phyloP scores from a whole-genome alignment of 2,797 vertebrate genomes.

The Poliocrania exsul region DNA sequence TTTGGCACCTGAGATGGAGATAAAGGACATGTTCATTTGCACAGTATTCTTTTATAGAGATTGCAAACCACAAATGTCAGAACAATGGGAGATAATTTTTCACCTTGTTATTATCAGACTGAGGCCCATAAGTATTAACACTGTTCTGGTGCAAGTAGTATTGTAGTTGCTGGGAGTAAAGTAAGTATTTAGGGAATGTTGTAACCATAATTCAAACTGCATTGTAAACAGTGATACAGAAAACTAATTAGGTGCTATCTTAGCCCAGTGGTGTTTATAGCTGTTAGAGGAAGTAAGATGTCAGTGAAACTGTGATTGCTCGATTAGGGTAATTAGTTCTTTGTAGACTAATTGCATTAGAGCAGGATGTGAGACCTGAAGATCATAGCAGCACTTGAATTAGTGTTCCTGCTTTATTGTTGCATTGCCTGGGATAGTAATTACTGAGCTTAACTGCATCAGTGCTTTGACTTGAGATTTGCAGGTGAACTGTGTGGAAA shows the following conservation, averaged over 20 bases:
- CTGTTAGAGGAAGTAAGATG: conserved; percentile 84
- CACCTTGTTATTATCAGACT: background rate
- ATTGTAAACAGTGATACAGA: conserved; percentile 80
- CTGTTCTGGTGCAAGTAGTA: background rate
- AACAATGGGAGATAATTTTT: background rate
- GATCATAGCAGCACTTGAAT: conserved; percentile 66
- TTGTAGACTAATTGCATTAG: conserved; percentile 83
- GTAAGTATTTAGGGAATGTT: conserved; percentile 63
- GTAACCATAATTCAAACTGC: conserved; percentile 72
- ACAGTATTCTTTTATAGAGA: background rate
- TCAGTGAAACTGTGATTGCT: conserved; percentile 82
- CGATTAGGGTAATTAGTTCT: conserved; percentile 86
- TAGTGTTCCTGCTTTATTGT: conserved; percentile 62
- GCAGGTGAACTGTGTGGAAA: conserved; percentile 25
- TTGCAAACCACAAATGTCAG: background rate
- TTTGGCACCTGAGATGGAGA: background rate
- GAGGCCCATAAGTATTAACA: background rate
- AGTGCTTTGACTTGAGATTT: conserved; percentile 63
- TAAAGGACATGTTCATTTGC: background rate
- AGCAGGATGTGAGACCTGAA: conserved; percentile 83
- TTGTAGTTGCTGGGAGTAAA: conserved; percentile 31
- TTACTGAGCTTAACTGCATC: conserved; percentile 67
- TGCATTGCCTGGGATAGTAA: conserved; percentile 76
- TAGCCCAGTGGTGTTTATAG: conserved; percentile 82
- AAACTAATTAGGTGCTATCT: conserved; percentile 79